Evolutionary conservation across 2,888 invertebrate genomes (phyloP), one percentile per base, ranked within the genome.

Genomic region (Actias luna): DNA sequence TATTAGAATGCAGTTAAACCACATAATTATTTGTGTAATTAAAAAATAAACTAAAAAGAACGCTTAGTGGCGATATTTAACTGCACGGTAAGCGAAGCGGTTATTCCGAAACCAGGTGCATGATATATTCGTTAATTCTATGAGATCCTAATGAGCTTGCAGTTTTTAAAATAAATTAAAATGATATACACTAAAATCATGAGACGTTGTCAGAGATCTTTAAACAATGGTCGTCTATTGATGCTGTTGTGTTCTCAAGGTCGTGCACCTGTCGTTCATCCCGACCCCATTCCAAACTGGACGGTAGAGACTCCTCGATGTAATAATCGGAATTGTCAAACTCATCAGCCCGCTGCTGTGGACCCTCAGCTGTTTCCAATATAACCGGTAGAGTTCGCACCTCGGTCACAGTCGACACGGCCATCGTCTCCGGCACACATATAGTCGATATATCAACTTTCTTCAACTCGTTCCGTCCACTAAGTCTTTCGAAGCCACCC

Each of bases 231-330:
- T 65, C 64, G 58, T 64, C 57, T 66, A 67, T 58, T 62, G 46
- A 66, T 58, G 58, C 50, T 55, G 29, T 52, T 55, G 27, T 27
- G 57, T 58, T 10, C 57, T 62, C 31, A 42, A 18, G 42, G 42
- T 42, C 31, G 57, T 92, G 91, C 85, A 88, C 91, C 92, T 93
- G 84, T 81, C 86, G 77, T 69, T 80, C 83, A 69, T 82, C 83
- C 85, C 93, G 93, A 89, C 94, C 94, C 91, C 94, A 95, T 78
- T 95, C 96, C 89, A 96, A 94, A 84, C 97, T 97, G 79, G 97
- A 96, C 65, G 97, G 97, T 90, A 97, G 94, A 69, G 97, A 97
- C 88, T 97, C 97, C 82, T 97, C 97, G 88, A 97, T 96, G 93
- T 96, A 97, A 94, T 95, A 97, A 85, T 97, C 96, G 59, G 96